A percentile compares a stretch with the other conserved stretches of the same genome.
These are phyloP conservation scores for Oscarella lobularis DNA, from an alignment of 37 sponge, comb jelly and placozoan species.

Conservation along the genomic window DNA sequence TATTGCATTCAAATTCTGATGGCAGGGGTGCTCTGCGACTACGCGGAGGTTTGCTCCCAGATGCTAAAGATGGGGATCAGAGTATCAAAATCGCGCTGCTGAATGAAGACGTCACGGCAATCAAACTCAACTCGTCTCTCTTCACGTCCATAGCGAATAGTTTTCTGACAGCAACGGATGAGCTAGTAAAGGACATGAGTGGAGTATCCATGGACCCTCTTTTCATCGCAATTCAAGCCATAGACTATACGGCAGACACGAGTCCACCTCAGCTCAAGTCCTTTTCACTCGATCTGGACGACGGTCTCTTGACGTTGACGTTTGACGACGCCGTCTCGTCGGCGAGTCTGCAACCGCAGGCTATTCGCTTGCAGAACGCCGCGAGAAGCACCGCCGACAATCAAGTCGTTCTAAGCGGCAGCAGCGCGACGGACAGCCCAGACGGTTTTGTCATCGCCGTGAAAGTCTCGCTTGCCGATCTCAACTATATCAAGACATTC, in stretches of 20 bases:
- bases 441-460: conserved; percentile 37
- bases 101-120: conserved; percentile 34
- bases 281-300: conserved; percentile 49
- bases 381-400: neutral
- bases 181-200: conserved; percentile 42
- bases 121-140: conserved; percentile 58
- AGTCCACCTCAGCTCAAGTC: conserved; percentile 33
- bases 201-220: conserved; percentile 22
- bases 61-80: neutral
- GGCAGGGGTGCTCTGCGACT: conserved; percentile 34
- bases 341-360: conserved; percentile 35
- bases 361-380: conserved; percentile 32
- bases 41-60: conserved; percentile 45
- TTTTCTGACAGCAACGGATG: conserved; percentile 28
- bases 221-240: conserved; percentile 33
- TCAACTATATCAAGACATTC: conserved; percentile 53
- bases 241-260: conserved; percentile 29
- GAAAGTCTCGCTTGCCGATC: conserved; percentile 34
- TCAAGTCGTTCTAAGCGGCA: conserved; percentile 28
- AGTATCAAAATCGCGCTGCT: conserved; percentile 26
- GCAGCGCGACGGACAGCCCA: conserved; percentile 12
- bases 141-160: conserved; percentile 23
- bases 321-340: conserved; percentile 63
- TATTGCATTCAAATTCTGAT: conserved; percentile 22
- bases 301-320: conserved; percentile 29